These are phyloP conservation scores for Caretta caretta DNA, from an alignment of 2,113 vertebrate species.

Conservation along the genomic window DNA sequence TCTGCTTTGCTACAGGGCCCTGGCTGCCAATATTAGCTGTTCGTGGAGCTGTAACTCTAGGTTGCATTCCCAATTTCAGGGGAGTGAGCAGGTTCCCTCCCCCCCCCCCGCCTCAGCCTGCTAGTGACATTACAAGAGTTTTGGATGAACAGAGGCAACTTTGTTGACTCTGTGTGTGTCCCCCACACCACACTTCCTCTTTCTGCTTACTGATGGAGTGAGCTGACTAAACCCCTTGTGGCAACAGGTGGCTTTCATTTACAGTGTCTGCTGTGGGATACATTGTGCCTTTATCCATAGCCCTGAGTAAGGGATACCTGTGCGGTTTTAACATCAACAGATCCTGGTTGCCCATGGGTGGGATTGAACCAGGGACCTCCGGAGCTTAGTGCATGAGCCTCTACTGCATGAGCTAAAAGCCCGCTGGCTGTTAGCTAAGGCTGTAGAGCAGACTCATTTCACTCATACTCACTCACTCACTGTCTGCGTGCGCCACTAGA, in stretches of 20 bases:
- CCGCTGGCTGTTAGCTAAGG: no score
- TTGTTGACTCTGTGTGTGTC: background rate
- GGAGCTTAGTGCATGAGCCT: no score
- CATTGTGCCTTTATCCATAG: background rate
- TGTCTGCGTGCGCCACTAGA: no score
- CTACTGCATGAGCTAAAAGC: no score
- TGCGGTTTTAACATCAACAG: no score
- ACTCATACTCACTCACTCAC: no score
- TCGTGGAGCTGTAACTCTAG: background rate
- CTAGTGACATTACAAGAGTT: background rate
- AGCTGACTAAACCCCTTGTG: background rate
- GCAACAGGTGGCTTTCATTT: background rate
- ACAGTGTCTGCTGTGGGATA: background rate
- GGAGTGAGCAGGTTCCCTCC: background rate
- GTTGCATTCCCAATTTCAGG: background rate
- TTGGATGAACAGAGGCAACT: background rate
- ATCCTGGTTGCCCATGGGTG: no score
- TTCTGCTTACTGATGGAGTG: rapidly evolving
- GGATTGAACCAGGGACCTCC: no score
- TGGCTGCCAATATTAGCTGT: background rate
- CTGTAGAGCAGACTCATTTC: no score
- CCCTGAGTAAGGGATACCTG: background rate
- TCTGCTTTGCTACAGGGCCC: background rate
- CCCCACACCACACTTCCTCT: background rate
- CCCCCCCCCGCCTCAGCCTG: rapidly evolving